Evolutionary conservation across 2,113 vertebrate species (phyloP), one percentile per base, ranked within the genome.

Genomic region (Eclectus roratus): DNA sequence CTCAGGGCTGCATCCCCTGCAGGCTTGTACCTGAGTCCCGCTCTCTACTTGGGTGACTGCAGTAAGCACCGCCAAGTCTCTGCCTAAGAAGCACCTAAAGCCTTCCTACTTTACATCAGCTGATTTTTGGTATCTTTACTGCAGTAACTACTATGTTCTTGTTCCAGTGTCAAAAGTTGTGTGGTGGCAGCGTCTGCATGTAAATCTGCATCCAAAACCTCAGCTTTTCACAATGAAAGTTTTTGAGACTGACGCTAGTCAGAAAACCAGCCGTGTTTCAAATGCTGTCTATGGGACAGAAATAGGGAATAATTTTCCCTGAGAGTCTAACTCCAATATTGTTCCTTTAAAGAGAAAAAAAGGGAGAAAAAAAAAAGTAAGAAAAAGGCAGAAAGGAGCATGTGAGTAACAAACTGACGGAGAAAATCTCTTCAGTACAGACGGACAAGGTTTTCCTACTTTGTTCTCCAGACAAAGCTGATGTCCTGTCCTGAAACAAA

Each of bases 21-120:
- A 0, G 33, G 49, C 15, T 66, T 2, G 0, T 9, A n/a, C 35
- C 56, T 3, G 8, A 52, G 46, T 29, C 35, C 58, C 63, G 17
- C 13, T 47, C 46, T 50, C 24, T 24, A 6, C 39, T 23, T 21
- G 9, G 27, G 20, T 37, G 31, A 25, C 50, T 76, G 50, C 17
- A 80, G 16, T 31, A 44, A 91, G 43, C 16, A 64, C 31, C 46
- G 19, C 17, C 21, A 53, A 7, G 6, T 33, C 20, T 69, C 14
- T 68, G 82, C 37, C 24, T 50, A 68, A 64, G 63, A 31, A 25
- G 28, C 6, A 28, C 52, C 37, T n/a, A 46, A 64, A 69, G 15
- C n/a, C 33, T 88, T n/a, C 25, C 12, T 12, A 28, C 28, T 86
- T 49, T 1, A n/a, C 27, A 39, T 3, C 25, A 83, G 17, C 35